A percentile compares a stretch with the other conserved stretches of the same genome.
These are phyloP conservation scores for Caenorhabditis tropicalis DNA, from an alignment of 1,140 invertebrate genomes.

Conservation along the genomic window DNA sequence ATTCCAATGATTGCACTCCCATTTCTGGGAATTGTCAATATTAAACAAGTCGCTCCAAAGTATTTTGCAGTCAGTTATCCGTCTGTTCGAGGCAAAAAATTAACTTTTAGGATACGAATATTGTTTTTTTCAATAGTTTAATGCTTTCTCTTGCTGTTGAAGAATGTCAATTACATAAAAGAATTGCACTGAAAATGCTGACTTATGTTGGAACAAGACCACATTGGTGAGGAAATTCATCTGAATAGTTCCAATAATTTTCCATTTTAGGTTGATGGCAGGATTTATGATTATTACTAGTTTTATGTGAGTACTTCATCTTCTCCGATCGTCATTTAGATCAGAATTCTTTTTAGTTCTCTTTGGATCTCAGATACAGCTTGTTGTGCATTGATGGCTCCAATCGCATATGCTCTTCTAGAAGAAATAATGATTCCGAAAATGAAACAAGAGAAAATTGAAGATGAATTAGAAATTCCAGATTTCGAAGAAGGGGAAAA, in stretches of 20 bases:
- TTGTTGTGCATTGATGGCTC: slow-evolving; percentile 56
- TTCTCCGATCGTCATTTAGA: not conserved
- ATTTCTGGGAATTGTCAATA: slow-evolving; percentile 67
- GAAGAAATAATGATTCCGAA: slow-evolving; percentile 53
- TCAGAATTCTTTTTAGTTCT: slow-evolving; percentile 57
- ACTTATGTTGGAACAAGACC: slow-evolving; percentile 69
- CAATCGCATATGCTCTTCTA: slow-evolving; percentile 55
- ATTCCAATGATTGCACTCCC: slow-evolving; percentile 72
- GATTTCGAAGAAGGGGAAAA: not conserved
- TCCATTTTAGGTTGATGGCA: slow-evolving; percentile 66
- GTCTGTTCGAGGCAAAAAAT: not conserved
- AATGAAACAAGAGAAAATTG: not conserved
- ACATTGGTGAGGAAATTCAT: slow-evolving; percentile 60
- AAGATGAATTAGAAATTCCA: not conserved
- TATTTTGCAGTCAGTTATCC: slow-evolving; percentile 70
- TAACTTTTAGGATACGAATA: slow-evolving; percentile 63
- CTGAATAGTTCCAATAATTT: not conserved
- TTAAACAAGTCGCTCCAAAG: slow-evolving; percentile 62
- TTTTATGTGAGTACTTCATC: slow-evolving; percentile 65
- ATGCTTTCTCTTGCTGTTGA: slow-evolving; percentile 73
- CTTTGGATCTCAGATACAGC: slow-evolving; percentile 74
- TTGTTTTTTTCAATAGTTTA: slow-evolving; percentile 70
- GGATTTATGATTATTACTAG: slow-evolving; percentile 73
- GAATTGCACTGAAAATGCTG: slow-evolving; percentile 73
- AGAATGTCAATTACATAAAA: slow-evolving; percentile 73